Base-by-base conservation (phyloP, 2,888 invertebrate species). In the Calameuta pallipes region DNA sequence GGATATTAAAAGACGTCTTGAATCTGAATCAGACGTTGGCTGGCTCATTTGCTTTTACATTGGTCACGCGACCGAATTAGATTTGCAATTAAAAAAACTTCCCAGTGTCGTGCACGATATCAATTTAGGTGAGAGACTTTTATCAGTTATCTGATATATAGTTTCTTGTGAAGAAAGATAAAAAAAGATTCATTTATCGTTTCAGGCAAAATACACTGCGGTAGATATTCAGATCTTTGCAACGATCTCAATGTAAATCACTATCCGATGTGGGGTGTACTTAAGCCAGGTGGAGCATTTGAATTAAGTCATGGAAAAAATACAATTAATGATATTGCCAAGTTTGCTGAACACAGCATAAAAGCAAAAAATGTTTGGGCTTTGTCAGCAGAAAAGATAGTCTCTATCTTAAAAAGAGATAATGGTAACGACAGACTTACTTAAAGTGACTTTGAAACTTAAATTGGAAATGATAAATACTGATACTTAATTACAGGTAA, bases 231-330 rank as follows among this genome's bases (percentile, higher is more conserved):
- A 0, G 92, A 92, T 34, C 89, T 95, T 1, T 96, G 96, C 86
- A 87, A 91, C 0, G 93, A 93, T 9, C 89, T 95, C 23, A 94
- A 94, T 84, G 92, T 94, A 3, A 92, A 92, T 9, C 90, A 92
- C 6, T 92, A 94, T 84, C 96, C 97, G 0, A 93, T 94, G 30
- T 96, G 96, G 94, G 95, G 94, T 23, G 93, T 96, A 11, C 92
- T 97, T 83, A 97, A 97, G 89, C 91, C 92, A 1, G 95, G 95
- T 34, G 96, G 97, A 4, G 95, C 94, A 0, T 95, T 96, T 90
- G 97, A 97, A 88, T 92, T 95, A 23, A 94, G 95, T 89, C 94
- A 95, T 89, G 96, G 95, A 85, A 91, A 94, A 82, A 92, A 92
- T 79, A 93, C 92, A 13, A 92, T 94, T 1, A 92, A 93, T 82